Evolutionary conservation across 2,888 invertebrate genomes (phyloP).

Genomic region (Ctenicera cuprea): DNA sequence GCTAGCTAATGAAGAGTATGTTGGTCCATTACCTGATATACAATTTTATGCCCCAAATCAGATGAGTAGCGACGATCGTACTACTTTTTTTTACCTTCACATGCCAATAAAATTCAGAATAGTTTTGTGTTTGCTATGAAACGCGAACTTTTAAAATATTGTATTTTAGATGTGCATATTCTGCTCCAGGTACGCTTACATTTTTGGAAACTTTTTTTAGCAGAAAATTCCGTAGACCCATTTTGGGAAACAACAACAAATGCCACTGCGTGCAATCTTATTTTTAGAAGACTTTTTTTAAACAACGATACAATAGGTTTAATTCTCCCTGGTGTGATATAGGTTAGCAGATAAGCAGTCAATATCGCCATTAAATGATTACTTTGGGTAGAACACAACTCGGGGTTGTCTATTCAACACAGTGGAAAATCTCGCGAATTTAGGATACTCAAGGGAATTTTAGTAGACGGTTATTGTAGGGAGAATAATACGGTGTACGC

Average conservation of each 20-base stretch:
- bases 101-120: background rate
- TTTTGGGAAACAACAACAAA: slow-evolving; percentile 14
- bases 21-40: slow-evolving; percentile 30
- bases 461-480: background rate
- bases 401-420: background rate
- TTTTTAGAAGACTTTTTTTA: slow-evolving; percentile 19
- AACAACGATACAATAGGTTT: background rate
- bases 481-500: background rate
- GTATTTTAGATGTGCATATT: slow-evolving; percentile 7
- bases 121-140: slow-evolving; percentile 1
- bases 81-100: slow-evolving; percentile 27
- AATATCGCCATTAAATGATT: slow-evolving; percentile 4
- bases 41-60: slow-evolving; percentile 34
- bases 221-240: background rate
- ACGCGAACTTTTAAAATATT: slow-evolving; percentile 6
- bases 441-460: background rate
- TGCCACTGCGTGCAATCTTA: slow-evolving; percentile 11
- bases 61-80: slow-evolving; percentile 18
- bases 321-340: background rate
- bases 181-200: background rate
- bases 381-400: background rate
- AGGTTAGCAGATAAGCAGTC: slow-evolving; percentile 9
- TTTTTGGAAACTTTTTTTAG: slow-evolving; percentile 6
- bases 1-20: slow-evolving; percentile 35
- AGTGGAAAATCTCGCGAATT: background rate